Base-by-base conservation (phyloP, 2,113 vertebrate species). In the Bubo scandiacus region DNA sequence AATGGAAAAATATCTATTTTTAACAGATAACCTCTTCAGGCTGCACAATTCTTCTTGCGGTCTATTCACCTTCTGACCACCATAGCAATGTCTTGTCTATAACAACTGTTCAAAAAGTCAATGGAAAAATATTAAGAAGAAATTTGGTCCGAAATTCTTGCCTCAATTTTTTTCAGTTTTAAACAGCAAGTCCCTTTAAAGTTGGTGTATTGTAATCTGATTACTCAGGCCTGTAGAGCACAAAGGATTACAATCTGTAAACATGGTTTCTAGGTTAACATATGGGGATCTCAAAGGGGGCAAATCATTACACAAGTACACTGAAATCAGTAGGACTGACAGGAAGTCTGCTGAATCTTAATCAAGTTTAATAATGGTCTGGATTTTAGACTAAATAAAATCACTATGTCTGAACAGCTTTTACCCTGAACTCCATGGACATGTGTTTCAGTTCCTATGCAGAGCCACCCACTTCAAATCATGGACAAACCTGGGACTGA, bases 211-310 rank as follows among this genome's bases (percentile, higher is more conserved):
- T 65, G 17, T 70, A 86, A 94, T 77, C 58, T 66, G 71, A 77
- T 93, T 90, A 72, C 45, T 70, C 23, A 77, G 11, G 63, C 15
- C 59, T 65, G 54, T 38, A 90, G 18, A 62, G 62, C n/a, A 90
- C 55, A 93, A 78, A 88, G 59, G 52, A 96, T 92, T 93, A 81
- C 82, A 93, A 52, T 40, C 77, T 89, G 82, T 68, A 94, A 96
- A 86, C 43, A 83, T 14, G 25, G 40, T 67, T 96, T 92, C 86
- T 67, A 92, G 61, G 58, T 54, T 92, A 95, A 90, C 5, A 40
- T 52, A 79, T 15, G 7, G 15, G 32, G 19, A 55, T 59, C 54
- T 93, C 80, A 86, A 79, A 81, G 42, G 21, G 29, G 54, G 36
- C 19, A 61, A 58, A 92, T 78, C n/a, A 49, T 52, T 66, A 90